Evolutionary conservation across 2,797 vertebrate genomes (phyloP).

Genomic region (Chromobotia macracanthus): DNA sequence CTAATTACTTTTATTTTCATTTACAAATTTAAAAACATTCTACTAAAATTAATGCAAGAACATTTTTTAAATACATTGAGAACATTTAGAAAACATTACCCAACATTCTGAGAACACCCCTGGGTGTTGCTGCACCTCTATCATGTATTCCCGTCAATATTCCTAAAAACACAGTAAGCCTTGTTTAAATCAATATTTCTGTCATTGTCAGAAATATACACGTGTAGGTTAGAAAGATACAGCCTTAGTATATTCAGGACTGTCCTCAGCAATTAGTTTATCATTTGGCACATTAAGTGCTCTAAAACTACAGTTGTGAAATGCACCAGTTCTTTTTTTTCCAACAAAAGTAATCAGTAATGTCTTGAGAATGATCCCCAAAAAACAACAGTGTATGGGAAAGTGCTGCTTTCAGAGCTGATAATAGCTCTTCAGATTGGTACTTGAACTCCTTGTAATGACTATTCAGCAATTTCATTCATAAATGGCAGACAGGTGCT

Average conservation of each 20-base stretch:
- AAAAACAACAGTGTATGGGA: not conserved
- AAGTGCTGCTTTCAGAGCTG: not conserved
- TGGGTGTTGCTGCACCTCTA: too few species aligned
- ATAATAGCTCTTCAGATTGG: not conserved
- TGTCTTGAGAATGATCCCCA: not conserved
- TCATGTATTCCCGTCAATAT: too few species aligned
- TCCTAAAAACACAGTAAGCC: too few species aligned
- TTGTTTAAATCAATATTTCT: too few species aligned
- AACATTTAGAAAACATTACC: too few species aligned
- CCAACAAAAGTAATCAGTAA: not conserved
- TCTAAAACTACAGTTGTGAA: not conserved
- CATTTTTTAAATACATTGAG: too few species aligned
- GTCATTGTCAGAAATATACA: not conserved
- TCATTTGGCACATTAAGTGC: not conserved
- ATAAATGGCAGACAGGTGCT: constrained; percentile 3
- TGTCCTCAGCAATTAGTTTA: not conserved
- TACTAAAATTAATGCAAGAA: too few species aligned
- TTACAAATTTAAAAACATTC: too few species aligned
- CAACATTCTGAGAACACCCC: too few species aligned
- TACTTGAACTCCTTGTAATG: not conserved
- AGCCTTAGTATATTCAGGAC: too few species aligned
- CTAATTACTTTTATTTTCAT: too few species aligned
- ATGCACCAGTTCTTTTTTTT: not conserved
- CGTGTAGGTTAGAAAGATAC: too few species aligned
- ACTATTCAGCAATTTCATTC: constrained; percentile 11